phyloP scores from a whole-genome alignment of 2,888 invertebrate genomes.

The Acrocera orbiculus region DNA sequence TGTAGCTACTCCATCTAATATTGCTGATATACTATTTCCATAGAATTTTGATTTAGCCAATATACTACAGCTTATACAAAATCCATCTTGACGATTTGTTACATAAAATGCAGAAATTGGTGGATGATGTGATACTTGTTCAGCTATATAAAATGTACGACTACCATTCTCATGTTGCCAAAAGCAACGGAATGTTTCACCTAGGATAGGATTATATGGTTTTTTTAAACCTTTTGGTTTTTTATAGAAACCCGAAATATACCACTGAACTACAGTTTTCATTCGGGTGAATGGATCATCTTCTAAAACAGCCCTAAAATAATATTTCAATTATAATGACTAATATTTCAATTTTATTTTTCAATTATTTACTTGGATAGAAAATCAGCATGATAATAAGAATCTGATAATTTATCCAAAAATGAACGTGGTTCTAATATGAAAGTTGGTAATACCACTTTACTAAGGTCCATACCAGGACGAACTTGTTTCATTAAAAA shows the following conservation, averaged over 20 bases:
- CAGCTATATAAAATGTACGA: constrained; percentile 80
- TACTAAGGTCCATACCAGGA: constrained; percentile 82
- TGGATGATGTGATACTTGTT: constrained; percentile 93
- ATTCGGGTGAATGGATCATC: constrained; percentile 83
- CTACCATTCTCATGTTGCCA: constrained; percentile 69
- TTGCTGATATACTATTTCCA: constrained; percentile 89
- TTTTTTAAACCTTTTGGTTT: constrained; percentile 91
- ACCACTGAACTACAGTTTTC: constrained; percentile 78
- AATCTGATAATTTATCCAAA: constrained; percentile 81
- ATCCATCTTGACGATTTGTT: constrained; percentile 85
- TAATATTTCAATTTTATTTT: constrained; percentile 1
- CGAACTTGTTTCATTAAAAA: constrained; percentile 85
- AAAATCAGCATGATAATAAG: constrained; percentile 85
- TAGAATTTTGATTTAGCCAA: constrained; percentile 90
- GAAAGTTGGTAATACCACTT: constrained; percentile 80
- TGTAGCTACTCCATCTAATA: constrained; percentile 73
- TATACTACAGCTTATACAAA: constrained; percentile 76
- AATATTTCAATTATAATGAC: not conserved
- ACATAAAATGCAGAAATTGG: constrained; percentile 87
- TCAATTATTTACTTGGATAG: constrained; percentile 48
- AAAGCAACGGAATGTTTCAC: constrained; percentile 80
- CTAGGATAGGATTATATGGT: constrained; percentile 88
- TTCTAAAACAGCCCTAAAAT: constrained; percentile 51
- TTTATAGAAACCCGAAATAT: constrained; percentile 81
- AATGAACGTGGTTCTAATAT: constrained; percentile 88